These are phyloP conservation scores for Ameiurus melas DNA, from an alignment of 2,113 vertebrate genomes.

Conservation along the genomic window DNA sequence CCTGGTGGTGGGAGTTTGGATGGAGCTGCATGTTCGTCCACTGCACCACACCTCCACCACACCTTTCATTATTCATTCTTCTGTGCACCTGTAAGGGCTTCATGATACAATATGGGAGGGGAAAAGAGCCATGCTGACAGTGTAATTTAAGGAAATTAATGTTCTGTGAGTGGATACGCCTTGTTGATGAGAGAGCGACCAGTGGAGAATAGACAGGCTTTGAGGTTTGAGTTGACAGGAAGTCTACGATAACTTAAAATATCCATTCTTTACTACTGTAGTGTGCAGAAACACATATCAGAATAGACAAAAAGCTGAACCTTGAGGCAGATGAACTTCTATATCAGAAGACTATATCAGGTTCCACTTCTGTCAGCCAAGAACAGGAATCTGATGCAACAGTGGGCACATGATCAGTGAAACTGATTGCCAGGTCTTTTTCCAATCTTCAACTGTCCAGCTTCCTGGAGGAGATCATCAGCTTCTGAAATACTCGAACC, in stretches of 20 bases:
- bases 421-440: no score
- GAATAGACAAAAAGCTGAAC: not conserved
- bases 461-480: not conserved
- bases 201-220: not conserved
- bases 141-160: not conserved
- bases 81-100: constrained; percentile 88
- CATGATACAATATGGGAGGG: constrained; percentile 77
- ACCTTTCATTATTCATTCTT: constrained; percentile 96
- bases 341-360: not conserved
- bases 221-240: not conserved
- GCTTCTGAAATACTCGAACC: not conserved
- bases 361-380: not conserved
- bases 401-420: no score
- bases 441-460: no score
- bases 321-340: not conserved
- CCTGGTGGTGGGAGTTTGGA: constrained; percentile 75
- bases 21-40: constrained; percentile 48
- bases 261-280: not conserved
- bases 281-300: not conserved
- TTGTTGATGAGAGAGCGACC: not conserved
- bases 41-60: constrained; percentile 71
- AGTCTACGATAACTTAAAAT: not conserved
- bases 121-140: constrained; percentile 63
- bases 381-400: not conserved
- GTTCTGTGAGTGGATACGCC: not conserved